These are phyloP conservation scores for Patella depressa DNA, from an alignment of 2,888 invertebrate genomes.

Conservation along the genomic window DNA sequence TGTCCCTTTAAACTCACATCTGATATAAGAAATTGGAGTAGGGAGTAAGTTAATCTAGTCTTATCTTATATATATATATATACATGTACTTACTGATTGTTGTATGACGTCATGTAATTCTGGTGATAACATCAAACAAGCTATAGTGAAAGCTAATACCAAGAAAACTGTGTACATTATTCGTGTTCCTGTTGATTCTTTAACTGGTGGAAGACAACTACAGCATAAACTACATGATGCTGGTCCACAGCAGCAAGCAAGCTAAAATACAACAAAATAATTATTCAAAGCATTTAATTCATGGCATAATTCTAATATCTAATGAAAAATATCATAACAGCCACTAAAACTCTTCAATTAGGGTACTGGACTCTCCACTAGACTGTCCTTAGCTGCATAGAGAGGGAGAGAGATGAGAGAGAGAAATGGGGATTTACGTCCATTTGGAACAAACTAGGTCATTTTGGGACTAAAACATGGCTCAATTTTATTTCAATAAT, in stretches of 20 bases:
- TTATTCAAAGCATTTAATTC: too few relatives aligned
- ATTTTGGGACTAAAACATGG: too few relatives aligned
- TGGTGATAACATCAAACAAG: slow-evolving; percentile 71
- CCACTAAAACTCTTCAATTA: too few relatives aligned
- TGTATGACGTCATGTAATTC: slow-evolving; percentile 50
- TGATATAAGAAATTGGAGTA: neutral
- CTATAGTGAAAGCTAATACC: slow-evolving; percentile 65
- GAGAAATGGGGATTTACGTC: too few relatives aligned
- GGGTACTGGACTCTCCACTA: too few relatives aligned
- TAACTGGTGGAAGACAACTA: slow-evolving; percentile 65
- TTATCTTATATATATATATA: neutral
- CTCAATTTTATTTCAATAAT: too few relatives aligned
- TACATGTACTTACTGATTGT: slow-evolving; percentile 46
- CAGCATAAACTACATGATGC: slow-evolving; percentile 71
- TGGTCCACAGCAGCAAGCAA: slow-evolving; percentile 71
- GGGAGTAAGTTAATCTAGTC: neutral
- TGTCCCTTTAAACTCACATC: too few relatives aligned
- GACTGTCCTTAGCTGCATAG: too few relatives aligned
- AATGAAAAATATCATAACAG: too few relatives aligned
- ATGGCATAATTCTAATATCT: too few relatives aligned
- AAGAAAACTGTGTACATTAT: slow-evolving; percentile 71
- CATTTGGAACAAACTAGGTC: too few relatives aligned
- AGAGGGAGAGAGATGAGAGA: too few relatives aligned
- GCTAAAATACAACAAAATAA: slow-evolving; percentile 48
- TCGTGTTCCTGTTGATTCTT: slow-evolving; percentile 72